These are phyloP conservation scores for Xenops minutus DNA, from an alignment of 2,797 vertebrate genomes.

Conservation along the genomic window DNA sequence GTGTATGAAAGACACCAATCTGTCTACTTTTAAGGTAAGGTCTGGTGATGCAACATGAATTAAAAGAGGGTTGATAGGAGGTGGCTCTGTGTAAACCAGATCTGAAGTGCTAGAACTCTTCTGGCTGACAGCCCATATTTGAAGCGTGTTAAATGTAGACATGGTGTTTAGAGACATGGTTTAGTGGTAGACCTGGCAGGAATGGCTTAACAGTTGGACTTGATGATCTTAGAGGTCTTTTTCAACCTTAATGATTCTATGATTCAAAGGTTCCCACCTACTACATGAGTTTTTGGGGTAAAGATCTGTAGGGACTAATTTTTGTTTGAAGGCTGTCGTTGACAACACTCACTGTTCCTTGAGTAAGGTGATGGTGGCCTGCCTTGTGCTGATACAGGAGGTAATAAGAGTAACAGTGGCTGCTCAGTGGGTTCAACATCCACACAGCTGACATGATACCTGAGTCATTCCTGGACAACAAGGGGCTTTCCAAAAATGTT, in stretches of 20 bases:
- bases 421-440: not conserved
- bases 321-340: not conserved
- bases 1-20: slow-evolving; percentile 8
- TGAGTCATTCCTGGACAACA: not conserved
- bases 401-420: not conserved
- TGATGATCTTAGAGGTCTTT: not conserved
- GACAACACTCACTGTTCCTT: not conserved
- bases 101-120: not conserved
- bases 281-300: not conserved
- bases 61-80: not conserved
- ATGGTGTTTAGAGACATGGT: not conserved
- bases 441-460: not conserved
- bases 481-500: not conserved
- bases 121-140: not conserved
- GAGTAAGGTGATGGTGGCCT: not conserved
- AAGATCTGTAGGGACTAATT: not conserved
- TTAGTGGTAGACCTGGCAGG: not conserved
- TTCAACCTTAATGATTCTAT: not conserved
- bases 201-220: not conserved
- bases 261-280: not conserved
- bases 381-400: not conserved
- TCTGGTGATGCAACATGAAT: not conserved
- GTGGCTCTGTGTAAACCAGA: not conserved
- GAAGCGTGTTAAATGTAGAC: not conserved
- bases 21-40: not conserved